Evolutionary conservation across 2,888 invertebrate species (phyloP), one percentile per base, ranked within the genome.

Genomic region (Lymantria dispar): DNA sequence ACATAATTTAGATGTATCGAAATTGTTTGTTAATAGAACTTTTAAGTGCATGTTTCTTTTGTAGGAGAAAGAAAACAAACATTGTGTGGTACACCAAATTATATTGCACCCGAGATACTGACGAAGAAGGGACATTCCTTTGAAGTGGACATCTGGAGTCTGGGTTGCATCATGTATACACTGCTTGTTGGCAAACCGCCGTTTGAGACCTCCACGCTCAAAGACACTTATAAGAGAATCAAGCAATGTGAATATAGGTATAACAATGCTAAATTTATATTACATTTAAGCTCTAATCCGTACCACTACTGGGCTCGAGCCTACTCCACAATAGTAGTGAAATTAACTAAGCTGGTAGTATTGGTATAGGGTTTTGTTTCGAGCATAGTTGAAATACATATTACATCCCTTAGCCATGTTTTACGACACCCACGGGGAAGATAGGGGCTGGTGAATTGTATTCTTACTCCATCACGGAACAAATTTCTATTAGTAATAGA

Each of bases 91-190:
- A 99, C 99, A 7, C 99, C 99, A 1, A 99, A 99, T 88, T 99
- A 99, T 82, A 99, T 99, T 69, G 99, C 99, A 0, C 99, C 99
- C 0, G 99, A 99, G 87, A 98, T 99, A 72, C 91, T 99, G 68
- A 96, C 95, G 43, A 99, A 99, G 85, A 96, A 96, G 78, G 99
- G 99, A 0, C 99, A 99, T 87, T 98, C 99, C 39, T 99, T 96
- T 80, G 99, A 99, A 92, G 99, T 99, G 8, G 99, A 99, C 85
- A 95, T 99, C 60, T 99, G 99, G 99, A 99, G 99, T 31, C 94
- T 99, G 74, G 99, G 99, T n/a, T 99, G 98, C 86, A 98, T 99
- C 68, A 95, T 99, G 98, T 99, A 98, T 85, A 99, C 99, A 0
- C 88, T 99, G 63, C 92, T 99, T 7, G 96, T 98, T 47, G 99